A percentile compares a stretch with the other conserved stretches of the same genome.
Evolutionary conservation across 2,113 vertebrate genomes (phyloP).

Genomic region (Dromiciops gliroides): DNA sequence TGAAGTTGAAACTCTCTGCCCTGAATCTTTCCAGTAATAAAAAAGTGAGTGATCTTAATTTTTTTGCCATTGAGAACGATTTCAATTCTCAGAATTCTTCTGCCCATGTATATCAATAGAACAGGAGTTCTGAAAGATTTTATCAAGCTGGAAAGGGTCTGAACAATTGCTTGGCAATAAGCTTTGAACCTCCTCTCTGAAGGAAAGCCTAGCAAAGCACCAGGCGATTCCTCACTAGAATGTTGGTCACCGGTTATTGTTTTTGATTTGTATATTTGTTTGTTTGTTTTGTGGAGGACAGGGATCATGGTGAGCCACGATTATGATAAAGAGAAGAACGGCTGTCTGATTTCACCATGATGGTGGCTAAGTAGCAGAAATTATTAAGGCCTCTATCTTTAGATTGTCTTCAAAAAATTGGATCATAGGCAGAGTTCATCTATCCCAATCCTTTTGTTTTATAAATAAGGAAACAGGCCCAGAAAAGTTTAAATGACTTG

Average conservation of each 20-base stretch:
- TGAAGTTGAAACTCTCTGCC: conserved; percentile 9
- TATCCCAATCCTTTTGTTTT: background rate
- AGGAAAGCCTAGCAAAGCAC: background rate
- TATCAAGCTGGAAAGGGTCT: background rate
- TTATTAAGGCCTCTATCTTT: background rate
- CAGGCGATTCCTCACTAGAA: background rate
- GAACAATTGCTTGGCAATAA: background rate
- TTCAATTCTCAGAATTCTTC: background rate
- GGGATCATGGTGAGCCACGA: background rate
- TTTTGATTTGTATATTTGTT: too few relatives aligned
- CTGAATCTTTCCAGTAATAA: background rate
- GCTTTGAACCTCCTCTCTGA: background rate
- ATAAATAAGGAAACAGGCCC: background rate
- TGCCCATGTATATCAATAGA: background rate
- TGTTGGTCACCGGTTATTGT: background rate
- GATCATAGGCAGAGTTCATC: background rate
- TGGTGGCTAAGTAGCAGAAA: background rate
- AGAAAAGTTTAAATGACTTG: background rate
- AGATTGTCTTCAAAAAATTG: background rate
- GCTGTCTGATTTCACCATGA: background rate
- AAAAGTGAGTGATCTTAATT: background rate
- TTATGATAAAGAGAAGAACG: background rate
- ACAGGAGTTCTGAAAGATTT: background rate
- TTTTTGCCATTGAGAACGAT: background rate
- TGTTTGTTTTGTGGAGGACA: background rate